These are phyloP conservation scores for Alsophila aescularia DNA, from an alignment of 2,888 invertebrate genomes.

Conservation along the genomic window DNA sequence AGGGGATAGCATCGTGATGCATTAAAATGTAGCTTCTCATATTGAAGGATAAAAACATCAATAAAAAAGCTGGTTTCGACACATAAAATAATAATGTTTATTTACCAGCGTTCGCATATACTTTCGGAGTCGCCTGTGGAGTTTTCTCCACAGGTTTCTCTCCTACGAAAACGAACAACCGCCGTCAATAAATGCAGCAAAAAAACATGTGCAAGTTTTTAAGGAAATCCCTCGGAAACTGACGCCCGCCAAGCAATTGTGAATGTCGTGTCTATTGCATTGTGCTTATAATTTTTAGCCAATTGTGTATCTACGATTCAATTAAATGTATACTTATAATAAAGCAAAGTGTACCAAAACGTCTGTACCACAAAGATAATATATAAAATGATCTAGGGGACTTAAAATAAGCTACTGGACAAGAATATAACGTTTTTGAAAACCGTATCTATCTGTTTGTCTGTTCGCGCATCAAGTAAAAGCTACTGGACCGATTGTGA, in stretches of 20 bases:
- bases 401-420: no score
- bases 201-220: constrained; percentile 6
- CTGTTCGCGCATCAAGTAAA: no score
- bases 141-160: constrained; percentile 24
- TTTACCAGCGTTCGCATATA: constrained; percentile 15
- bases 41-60: constrained; percentile 7
- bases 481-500: no score
- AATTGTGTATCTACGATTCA: constrained; percentile 10
- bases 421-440: no score
- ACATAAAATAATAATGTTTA: constrained; percentile 9
- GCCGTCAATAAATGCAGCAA: constrained; percentile 17
- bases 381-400: no score
- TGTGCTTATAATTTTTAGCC: constrained; percentile 3
- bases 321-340: no score
- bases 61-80: constrained; percentile 9
- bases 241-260: constrained; percentile 20
- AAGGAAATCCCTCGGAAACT: not conserved
- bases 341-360: no score
- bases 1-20: not conserved
- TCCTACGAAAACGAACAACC: constrained; percentile 22
- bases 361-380: no score
- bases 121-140: constrained; percentile 27
- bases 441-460: no score
- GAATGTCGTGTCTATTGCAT: not conserved
- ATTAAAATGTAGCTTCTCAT: not conserved